These are phyloP conservation scores for Sebastes minor DNA, from an alignment of 2,797 vertebrate species.

Conservation along the genomic window DNA sequence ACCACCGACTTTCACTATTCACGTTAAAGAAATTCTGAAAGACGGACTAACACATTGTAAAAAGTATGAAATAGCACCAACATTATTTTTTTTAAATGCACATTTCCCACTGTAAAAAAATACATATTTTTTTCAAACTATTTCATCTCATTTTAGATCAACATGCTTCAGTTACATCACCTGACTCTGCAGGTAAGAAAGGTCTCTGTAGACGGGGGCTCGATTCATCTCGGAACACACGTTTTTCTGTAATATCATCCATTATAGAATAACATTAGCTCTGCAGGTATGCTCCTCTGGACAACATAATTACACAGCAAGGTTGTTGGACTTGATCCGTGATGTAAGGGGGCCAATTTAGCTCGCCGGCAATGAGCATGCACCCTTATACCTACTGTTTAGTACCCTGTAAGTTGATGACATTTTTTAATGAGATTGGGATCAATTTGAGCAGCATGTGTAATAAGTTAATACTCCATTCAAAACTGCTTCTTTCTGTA, in stretches of 20 bases:
- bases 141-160: background rate
- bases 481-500: conserved; percentile 13
- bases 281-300: conserved; percentile 26
- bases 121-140: too few relatives aligned
- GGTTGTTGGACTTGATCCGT: conserved; percentile 11
- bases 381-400: conserved; percentile 4
- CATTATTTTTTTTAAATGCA: background rate
- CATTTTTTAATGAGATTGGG: conserved; percentile 45
- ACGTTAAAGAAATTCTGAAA: too few relatives aligned
- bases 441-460: conserved; percentile 35
- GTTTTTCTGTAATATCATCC: background rate
- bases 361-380: background rate
- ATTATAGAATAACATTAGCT: conserved; percentile 9
- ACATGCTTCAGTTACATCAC: background rate
- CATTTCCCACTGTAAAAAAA: background rate
- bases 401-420: conserved; percentile 18
- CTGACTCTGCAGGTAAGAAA: background rate
- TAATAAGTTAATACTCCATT: conserved; percentile 32
- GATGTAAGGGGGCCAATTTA: background rate
- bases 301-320: conserved; percentile 21
- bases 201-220: background rate
- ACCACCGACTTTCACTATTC: too few relatives aligned
- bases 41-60: too few relatives aligned
- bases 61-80: background rate
- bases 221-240: background rate